These are phyloP conservation scores for Pontoporia blainvillei DNA, from an alignment of 2,113 vertebrate species.

Conservation along the genomic window DNA sequence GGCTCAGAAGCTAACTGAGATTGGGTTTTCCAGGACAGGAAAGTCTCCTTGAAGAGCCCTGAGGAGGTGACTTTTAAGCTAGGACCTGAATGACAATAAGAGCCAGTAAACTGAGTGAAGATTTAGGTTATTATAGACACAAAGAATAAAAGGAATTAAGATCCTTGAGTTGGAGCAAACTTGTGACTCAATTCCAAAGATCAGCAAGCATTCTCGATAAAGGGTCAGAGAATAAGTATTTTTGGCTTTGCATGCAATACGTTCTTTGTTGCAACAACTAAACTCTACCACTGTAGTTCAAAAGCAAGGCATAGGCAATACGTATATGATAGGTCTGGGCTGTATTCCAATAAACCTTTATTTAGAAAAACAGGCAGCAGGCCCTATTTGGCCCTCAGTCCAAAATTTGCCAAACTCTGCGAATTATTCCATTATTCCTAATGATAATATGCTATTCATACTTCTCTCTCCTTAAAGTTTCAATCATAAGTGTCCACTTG, in stretches of 20 bases:
- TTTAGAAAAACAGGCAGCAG: not conserved
- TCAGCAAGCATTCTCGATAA: not conserved
- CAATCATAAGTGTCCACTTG: not conserved
- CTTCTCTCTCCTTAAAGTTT: not conserved
- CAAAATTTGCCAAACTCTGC: not conserved
- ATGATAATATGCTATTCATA: not conserved
- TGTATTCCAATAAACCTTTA: not conserved
- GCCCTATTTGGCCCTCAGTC: not conserved
- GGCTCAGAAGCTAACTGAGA: rapidly evolving
- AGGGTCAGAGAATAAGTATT: not conserved
- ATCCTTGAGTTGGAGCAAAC: not conserved
- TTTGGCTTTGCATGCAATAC: not conserved
- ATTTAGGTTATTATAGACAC: rapidly evolving
- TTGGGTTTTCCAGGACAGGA: not conserved
- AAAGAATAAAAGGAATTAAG: not conserved
- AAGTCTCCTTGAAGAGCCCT: not conserved
- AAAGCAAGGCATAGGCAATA: not conserved
- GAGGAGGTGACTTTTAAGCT: rapidly evolving
- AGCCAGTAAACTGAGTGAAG: too few relatives aligned
- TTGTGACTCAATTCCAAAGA: not conserved
- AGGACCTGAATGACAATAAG: not conserved
- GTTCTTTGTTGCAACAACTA: not conserved
- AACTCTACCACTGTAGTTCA: not conserved
- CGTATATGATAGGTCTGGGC: not conserved
- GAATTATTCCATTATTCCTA: not conserved